Evolutionary conservation across 2,113 vertebrate genomes (phyloP), one percentile per base, ranked within the genome.

Genomic region (Ariopsis seemanni): DNA sequence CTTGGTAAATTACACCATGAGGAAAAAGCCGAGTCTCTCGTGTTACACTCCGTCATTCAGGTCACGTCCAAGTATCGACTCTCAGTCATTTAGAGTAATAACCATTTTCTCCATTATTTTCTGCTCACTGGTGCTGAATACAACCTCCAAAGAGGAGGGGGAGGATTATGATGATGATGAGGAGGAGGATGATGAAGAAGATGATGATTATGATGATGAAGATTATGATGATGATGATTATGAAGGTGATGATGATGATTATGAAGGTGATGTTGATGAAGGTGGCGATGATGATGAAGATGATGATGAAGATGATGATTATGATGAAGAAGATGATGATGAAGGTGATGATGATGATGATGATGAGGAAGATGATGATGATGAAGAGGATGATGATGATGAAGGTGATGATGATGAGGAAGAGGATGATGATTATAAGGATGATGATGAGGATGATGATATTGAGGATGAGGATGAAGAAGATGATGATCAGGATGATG

Each of bases 51-150:
- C 48, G 10, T 77, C 74, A 77, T 52, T 77, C 74, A 48, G 48
- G 9, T 77, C 74, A 77, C 74, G 74, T 77, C 74, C 48, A 5
- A n/a, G 48, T 77, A 77, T 77, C 74, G 74, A 77, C 74, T 77
- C 48, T 25, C 48, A n/a, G 74, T 77, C 11, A 77, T 77, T 77
- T 77, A 77, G 48, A 77, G 74, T 77, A 77, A 77, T 77, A 77
- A 77, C 74, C 74, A 77, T 25, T 77, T 75, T 77, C 74, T 77
- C 74, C 74, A 52, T 77, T 25, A 77, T 77, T 53, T 18, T 52
- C 20, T 0, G 5, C 74, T 27, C 20, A 22, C 48, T n/a, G 74
- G 9, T 25, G 74, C 7, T 53, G 74, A 52, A 77, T 77, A 11
- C 6, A 11, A 2, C 11, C 74, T 77, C 11, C 2, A 0, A 42